Evolutionary conservation across 37 sponge, comb jelly and placozoan genomes (phyloP).

Genomic region (Oscarella lobularis): DNA sequence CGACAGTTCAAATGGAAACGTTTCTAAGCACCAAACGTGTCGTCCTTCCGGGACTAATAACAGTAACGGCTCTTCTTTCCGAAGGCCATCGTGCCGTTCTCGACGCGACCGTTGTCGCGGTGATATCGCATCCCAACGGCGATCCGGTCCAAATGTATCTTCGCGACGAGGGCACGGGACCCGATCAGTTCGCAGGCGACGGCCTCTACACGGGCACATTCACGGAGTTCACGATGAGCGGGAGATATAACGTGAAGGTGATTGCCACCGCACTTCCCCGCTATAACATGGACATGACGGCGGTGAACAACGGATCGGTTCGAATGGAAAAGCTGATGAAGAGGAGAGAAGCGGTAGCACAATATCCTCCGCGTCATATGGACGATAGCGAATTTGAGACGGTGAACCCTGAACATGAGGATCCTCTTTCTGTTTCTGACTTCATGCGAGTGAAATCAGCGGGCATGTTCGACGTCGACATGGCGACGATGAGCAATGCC

Average conservation of each 20-base stretch:
- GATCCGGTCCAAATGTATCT: background rate
- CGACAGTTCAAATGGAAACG: too few relatives aligned
- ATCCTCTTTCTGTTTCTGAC: background rate
- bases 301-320: too few relatives aligned
- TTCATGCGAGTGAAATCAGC: background rate
- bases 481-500: background rate
- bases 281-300: background rate
- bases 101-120: background rate
- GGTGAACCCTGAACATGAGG: background rate
- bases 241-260: constrained; percentile 9
- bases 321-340: too few relatives aligned
- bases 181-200: constrained; percentile 5
- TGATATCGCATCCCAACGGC: background rate
- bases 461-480: background rate
- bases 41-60: background rate
- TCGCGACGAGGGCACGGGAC: background rate
- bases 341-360: too few relatives aligned
- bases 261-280: background rate
- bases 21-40: too few relatives aligned
- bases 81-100: background rate
- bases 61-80: background rate
- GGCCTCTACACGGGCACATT: constrained; percentile 12
- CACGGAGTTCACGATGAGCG: constrained; percentile 1
- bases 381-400: background rate
- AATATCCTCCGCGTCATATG: background rate